Conservation (phyloP, 2,888 invertebrate species). For the Andrena bicolor region DNA sequence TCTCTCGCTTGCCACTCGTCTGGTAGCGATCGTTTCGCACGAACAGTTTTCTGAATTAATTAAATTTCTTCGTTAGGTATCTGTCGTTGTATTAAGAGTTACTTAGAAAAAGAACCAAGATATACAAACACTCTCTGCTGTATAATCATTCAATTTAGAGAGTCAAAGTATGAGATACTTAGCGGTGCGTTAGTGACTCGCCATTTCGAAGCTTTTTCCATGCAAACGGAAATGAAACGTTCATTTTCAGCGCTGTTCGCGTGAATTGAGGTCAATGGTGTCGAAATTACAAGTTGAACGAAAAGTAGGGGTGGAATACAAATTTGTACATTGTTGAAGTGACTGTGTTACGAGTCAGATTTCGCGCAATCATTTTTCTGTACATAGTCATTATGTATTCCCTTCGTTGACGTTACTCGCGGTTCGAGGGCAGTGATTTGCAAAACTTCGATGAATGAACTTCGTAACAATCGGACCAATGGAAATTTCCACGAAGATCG, state of each 20-base stretch:
- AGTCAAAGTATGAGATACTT: background rate
- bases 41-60: background rate
- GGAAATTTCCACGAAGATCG: background rate
- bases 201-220: background rate
- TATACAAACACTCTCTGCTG: background rate
- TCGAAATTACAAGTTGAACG: background rate
- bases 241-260: background rate
- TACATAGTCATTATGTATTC: conserved; percentile 38
- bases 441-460: conserved; percentile 32
- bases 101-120: background rate
- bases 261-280: background rate
- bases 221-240: background rate
- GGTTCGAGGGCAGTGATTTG: conserved; percentile 13
- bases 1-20: conserved; percentile 25
- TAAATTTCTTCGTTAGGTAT: background rate
- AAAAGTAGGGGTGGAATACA: conserved; percentile 4
- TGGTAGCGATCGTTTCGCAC: background rate
- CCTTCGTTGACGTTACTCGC: conserved; percentile 27
- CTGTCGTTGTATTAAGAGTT: background rate
- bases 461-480: conserved; percentile 43
- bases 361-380: conserved; percentile 43
- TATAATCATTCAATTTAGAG: conserved; percentile 2
- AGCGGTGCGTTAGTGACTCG: background rate
- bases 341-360: conserved; percentile 27
- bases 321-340: conserved; percentile 39